Conservation (phyloP, 2,113 vertebrate genomes). For the Irena cyanogastra region DNA sequence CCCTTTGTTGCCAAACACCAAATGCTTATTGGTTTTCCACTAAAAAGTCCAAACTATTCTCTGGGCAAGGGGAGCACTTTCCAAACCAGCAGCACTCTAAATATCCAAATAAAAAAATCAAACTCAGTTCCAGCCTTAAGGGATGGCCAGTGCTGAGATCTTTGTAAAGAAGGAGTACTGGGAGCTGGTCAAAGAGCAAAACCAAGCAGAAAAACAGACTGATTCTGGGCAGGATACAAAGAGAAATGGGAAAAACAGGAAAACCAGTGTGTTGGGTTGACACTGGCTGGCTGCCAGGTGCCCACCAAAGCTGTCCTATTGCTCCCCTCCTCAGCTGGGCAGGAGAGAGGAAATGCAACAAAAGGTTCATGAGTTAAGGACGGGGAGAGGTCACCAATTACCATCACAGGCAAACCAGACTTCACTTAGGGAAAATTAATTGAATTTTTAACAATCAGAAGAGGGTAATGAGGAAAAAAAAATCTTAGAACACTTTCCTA, state of each 20-base stretch:
- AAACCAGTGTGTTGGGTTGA: background rate
- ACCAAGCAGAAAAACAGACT: background rate
- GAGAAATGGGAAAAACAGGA: background rate
- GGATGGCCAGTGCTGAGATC: background rate
- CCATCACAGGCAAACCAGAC: background rate
- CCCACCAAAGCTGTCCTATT: background rate
- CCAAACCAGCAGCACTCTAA: constrained; percentile 2
- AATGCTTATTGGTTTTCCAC: constrained; percentile 27
- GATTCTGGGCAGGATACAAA: background rate
- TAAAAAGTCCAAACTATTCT: constrained; percentile 18
- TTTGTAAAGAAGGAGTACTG: background rate
- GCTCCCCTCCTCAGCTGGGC: background rate
- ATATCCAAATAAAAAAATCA: constrained; percentile 5
- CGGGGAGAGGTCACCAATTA: background rate
- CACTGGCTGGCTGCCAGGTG: background rate
- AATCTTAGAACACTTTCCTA: background rate
- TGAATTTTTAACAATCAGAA: background rate
- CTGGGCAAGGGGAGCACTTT: background rate
- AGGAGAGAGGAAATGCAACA: background rate
- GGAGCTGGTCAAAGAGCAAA: background rate
- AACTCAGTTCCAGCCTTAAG: background rate
- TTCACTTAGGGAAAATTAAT: background rate
- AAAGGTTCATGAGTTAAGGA: background rate
- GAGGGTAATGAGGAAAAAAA: background rate
- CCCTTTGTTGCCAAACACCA: constrained; percentile 21